phyloP scores from a whole-genome alignment of 2,888 invertebrate genomes.

The Meandrusa payeni region DNA sequence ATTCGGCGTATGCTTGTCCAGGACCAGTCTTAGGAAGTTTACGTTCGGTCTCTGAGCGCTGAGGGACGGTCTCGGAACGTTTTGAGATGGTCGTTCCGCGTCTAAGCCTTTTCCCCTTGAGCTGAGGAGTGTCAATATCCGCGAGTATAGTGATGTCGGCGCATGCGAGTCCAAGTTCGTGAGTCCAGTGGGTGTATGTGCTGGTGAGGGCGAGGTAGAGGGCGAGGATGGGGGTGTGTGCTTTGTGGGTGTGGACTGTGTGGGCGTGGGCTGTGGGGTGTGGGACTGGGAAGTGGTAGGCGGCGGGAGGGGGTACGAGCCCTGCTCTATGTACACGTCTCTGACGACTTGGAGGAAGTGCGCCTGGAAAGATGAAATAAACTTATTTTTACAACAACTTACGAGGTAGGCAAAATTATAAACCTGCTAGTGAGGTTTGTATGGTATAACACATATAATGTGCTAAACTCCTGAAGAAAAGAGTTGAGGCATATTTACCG shows the following conservation, averaged over 20 bases:
- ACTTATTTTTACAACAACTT: no score
- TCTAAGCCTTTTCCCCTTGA: not conserved
- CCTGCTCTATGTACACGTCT: slow-evolving; percentile 56
- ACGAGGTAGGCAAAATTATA: no score
- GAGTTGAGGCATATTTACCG: no score
- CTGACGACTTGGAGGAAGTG: slow-evolving; percentile 39
- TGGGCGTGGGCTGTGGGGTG: slow-evolving; percentile 8
- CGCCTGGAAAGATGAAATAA: slow-evolving; percentile 36
- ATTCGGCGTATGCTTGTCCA: not conserved
- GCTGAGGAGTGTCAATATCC: slow-evolving; percentile 9
- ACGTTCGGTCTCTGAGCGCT: not conserved
- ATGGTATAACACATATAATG: no score
- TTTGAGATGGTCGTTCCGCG: not conserved
- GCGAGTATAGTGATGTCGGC: slow-evolving; percentile 18
- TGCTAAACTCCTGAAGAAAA: no score
- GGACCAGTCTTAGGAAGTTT: not conserved
- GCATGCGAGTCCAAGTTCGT: slow-evolving; percentile 10
- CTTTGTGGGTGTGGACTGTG: not conserved
- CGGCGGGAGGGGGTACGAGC: slow-evolving; percentile 33
- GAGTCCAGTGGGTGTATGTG: not conserved
- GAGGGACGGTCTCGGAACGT: not conserved
- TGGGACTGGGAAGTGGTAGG: not conserved
- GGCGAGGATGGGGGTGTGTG: not conserved
- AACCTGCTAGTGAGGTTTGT: no score
- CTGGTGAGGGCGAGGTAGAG: not conserved